Percentiles rank a stretch among this genome's conserved stretches.
Conservation (phyloP, 2,888 invertebrate genomes). For the Synergus umbraculus region DNA sequence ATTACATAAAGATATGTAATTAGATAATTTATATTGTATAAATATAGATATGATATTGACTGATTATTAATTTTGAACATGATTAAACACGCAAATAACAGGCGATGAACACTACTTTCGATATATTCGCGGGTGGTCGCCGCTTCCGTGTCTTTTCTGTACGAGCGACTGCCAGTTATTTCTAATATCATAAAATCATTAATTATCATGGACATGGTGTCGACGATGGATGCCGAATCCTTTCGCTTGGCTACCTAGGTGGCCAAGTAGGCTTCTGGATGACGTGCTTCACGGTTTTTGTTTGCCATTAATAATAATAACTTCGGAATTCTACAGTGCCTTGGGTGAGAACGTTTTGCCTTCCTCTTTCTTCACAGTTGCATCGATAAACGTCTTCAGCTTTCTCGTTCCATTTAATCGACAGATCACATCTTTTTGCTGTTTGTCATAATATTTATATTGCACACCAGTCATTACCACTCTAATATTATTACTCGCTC, state of each 20-base stretch:
- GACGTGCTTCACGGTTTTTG: constrained; percentile 71
- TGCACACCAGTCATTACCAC: background rate
- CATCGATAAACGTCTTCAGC: background rate
- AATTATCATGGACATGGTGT: constrained; percentile 68
- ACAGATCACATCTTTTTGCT: background rate
- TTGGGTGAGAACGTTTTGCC: background rate
- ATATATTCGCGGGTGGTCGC: constrained; percentile 58
- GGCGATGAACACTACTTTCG: constrained; percentile 40
- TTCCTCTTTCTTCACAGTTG: background rate
- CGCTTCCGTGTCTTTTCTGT: constrained; percentile 56
- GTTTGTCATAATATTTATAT: background rate
- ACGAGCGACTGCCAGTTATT: constrained; percentile 64
- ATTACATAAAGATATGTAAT: too few relatives aligned
- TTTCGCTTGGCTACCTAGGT: constrained; percentile 68
- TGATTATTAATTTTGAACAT: too few relatives aligned
- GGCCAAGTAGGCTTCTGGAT: constrained; percentile 68
- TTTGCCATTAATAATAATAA: constrained; percentile 70
- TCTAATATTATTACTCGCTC: background rate
- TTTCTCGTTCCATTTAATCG: background rate
- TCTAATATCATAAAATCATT: constrained; percentile 73
- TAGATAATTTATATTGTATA: too few relatives aligned
- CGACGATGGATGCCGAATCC: constrained; percentile 61
- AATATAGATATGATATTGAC: too few relatives aligned
- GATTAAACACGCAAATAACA: too few relatives aligned
- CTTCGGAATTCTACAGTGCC: constrained; percentile 48